Evolutionary conservation across 2,113 vertebrate genomes (phyloP).

Genomic region (Delphinus delphis): DNA sequence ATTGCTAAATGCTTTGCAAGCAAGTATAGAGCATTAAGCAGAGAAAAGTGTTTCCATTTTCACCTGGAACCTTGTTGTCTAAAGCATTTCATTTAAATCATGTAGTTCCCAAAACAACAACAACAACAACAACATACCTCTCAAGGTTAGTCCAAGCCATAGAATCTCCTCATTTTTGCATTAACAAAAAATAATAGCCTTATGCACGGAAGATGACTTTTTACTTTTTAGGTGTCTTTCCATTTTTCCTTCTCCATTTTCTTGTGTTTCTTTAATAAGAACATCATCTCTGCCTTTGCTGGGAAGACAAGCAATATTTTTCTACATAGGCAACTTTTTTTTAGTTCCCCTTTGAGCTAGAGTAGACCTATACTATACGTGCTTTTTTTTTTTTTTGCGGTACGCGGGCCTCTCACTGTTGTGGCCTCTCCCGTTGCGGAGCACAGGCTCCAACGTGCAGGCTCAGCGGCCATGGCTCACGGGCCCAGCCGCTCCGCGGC

Average conservation of each 20-base stretch:
- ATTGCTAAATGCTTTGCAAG: constrained; percentile 50
- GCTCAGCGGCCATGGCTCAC: too few relatives aligned
- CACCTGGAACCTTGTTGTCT: constrained; percentile 53
- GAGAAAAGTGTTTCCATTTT: constrained; percentile 44
- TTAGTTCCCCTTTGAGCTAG: neutral
- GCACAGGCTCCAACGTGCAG: too few relatives aligned
- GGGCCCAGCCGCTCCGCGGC: too few relatives aligned
- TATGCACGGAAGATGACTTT: neutral
- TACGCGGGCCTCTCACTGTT: too few relatives aligned
- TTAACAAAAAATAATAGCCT: constrained; percentile 42
- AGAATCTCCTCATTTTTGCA: neutral
- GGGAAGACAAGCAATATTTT: constrained; percentile 11
- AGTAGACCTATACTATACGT: neutral
- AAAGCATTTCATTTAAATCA: constrained; percentile 61
- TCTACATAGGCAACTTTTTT: neutral
- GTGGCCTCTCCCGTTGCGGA: fast-evolving
- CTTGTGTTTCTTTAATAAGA: constrained; percentile 39
- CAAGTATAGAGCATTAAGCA: constrained; percentile 36
- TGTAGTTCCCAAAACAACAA: neutral
- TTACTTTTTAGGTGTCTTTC: neutral
- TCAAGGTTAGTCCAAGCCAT: constrained; percentile 24
- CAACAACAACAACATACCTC: neutral
- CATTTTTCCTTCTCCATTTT: neutral
- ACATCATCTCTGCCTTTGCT: neutral
- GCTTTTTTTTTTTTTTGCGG: too few relatives aligned